Evolutionary conservation across 2,888 invertebrate species (phyloP), one percentile per base, ranked within the genome.

Genomic region (Nomada goodeniana): DNA sequence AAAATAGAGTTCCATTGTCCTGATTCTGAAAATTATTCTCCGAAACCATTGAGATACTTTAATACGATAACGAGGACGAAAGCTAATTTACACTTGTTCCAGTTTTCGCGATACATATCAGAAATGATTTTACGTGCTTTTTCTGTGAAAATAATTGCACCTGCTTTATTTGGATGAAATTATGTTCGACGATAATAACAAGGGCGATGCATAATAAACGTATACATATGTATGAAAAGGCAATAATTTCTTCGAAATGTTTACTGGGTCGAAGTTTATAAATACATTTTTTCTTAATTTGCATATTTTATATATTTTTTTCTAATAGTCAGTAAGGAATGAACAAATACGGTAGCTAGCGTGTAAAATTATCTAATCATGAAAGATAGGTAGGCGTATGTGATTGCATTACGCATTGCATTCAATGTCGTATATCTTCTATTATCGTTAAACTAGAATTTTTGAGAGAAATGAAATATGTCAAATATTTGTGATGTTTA

Each of bases 321-420:
- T 47, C 44, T 13, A 47, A 47, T 15, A 47, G 47, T 15, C 3
- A 47, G 15, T 13, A 47, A 36, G 36, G 36, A 36, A 36, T 36
- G 36, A 36, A 36, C 7, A 36, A 36, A 36, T 36, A 0, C 7
- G 0, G 36, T 36, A 36, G 11, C 20, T 53, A 67, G n/a, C 26
- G 63, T 18, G 20, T 71, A 63, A 55, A 70, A 73, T 72, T 68
- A 76, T 82, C 57, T 86, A 68, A 80, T 80, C 59, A 29, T 36
- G 74, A 36, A 78, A 47, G 65, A 73, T 77, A 80, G 60, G 70
- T 83, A 76, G 82, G 81, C 78, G 79, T 81, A 50, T 71, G 15
- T 59, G 88, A 85, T 72, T 76, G 60, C 64, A 26, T 68, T 81
- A 84, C 53, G 65, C 81, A 83, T 50, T 75, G 13, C 47, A 55